A percentile compares a stretch with the other conserved stretches of the same genome.
phyloP scores from a whole-genome alignment of 2,113 vertebrate species.

The Notothenia coriiceps region DNA sequence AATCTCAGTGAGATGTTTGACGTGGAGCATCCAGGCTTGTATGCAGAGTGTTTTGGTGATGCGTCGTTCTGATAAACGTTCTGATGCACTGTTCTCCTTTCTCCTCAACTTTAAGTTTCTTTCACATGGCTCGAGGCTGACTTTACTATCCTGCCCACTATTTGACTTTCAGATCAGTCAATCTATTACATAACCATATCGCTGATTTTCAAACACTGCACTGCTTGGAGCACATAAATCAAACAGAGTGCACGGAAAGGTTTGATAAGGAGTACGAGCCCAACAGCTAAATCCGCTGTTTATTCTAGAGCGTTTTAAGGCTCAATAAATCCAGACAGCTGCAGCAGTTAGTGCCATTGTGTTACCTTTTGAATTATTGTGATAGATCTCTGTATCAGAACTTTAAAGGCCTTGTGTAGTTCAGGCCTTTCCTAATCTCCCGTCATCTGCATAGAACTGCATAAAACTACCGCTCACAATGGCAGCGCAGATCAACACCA shows the following conservation, averaged over 20 bases:
- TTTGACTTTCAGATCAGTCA: slow-evolving; percentile 67
- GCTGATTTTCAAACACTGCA: slow-evolving; percentile 56
- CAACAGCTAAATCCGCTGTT: slow-evolving; percentile 58
- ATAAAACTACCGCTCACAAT: slow-evolving; percentile 80
- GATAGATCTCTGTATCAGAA: slow-evolving; percentile 67
- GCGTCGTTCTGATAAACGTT: slow-evolving; percentile 32
- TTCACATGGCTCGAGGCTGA: slow-evolving; percentile 45
- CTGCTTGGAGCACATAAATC: slow-evolving; percentile 46
- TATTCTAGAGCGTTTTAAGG: slow-evolving; percentile 58
- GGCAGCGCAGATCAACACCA: slow-evolving; percentile 73
- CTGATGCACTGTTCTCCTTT: slow-evolving; percentile 17
- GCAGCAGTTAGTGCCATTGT: slow-evolving; percentile 70
- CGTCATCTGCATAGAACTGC: slow-evolving; percentile 80
- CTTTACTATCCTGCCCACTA: slow-evolving; percentile 40
- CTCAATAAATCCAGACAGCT: slow-evolving; percentile 72
- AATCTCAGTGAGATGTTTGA: slow-evolving; percentile 33
- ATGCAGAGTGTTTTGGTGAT: slow-evolving; percentile 44
- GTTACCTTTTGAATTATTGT: slow-evolving; percentile 62
- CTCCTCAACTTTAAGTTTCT: slow-evolving; percentile 29
- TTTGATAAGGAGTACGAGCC: slow-evolving; percentile 62
- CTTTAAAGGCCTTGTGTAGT: slow-evolving; percentile 67
- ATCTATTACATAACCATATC: slow-evolving; percentile 56
- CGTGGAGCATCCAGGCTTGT: slow-evolving; percentile 2
- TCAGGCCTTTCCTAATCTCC: slow-evolving; percentile 73
- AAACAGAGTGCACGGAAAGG: slow-evolving; percentile 52